Percentiles rank a stretch among this genome's conserved stretches.
These are phyloP conservation scores for Callospermophilus lateralis DNA, from an alignment of 2,113 vertebrate species.

Conservation along the genomic window DNA sequence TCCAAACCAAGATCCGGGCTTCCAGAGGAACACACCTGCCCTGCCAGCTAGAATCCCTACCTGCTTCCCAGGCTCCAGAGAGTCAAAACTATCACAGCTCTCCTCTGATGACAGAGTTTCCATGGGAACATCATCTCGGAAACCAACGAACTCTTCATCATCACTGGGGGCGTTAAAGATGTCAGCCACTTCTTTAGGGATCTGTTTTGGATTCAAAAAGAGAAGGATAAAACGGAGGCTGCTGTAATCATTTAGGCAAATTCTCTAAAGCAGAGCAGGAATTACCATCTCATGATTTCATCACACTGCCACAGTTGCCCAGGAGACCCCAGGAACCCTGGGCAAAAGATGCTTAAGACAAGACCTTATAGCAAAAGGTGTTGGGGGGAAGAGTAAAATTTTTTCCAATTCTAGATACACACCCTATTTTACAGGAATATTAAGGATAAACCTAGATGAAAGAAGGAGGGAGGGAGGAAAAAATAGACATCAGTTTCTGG, in stretches of 20 bases:
- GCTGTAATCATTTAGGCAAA: not conserved
- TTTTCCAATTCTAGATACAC: not conserved
- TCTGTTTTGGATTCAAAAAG: constrained; percentile 83
- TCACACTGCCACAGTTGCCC: rapidly evolving
- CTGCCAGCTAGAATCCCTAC: constrained; percentile 50
- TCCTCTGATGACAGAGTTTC: constrained; percentile 85
- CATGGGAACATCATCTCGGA: constrained; percentile 83
- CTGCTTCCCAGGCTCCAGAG: constrained; percentile 81
- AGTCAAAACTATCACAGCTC: constrained; percentile 79
- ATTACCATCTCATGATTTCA: not conserved
- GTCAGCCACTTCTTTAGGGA: constrained; percentile 84
- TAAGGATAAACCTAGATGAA: not conserved
- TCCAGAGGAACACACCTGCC: not conserved
- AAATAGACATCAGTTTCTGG: not conserved
- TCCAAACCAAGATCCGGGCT: not conserved
- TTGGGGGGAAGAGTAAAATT: rapidly evolving
- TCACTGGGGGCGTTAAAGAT: constrained; percentile 87
- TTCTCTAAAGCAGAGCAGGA: not conserved
- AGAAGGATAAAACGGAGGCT: not conserved
- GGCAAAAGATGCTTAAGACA: not conserved
- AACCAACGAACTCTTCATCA: constrained; percentile 88
- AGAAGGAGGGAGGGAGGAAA: not conserved
- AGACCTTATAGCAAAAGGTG: no score
- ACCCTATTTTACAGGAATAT: not conserved
- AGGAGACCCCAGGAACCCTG: not conserved